Evolutionary conservation across 2,888 invertebrate genomes (phyloP).

Genomic region (Orchestes rusci): DNA sequence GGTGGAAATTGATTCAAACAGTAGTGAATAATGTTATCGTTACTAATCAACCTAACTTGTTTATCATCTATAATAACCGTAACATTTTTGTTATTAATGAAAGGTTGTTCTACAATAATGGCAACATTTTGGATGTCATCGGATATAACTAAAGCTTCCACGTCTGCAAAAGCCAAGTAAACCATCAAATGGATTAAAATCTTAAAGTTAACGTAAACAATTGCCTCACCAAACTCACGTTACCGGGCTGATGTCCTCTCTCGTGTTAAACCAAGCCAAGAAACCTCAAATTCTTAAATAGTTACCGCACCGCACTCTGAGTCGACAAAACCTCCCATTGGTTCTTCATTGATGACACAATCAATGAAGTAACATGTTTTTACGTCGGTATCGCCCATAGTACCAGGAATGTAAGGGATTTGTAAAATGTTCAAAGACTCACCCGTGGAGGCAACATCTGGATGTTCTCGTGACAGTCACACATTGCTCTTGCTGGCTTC

Average conservation of each 20-base stretch:
- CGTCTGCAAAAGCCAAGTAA: slow-evolving; percentile 14
- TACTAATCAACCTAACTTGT: slow-evolving; percentile 16
- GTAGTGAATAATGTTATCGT: neutral
- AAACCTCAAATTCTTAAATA: too few relatives aligned
- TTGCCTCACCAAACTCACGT: slow-evolving; percentile 15
- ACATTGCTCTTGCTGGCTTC: slow-evolving; percentile 9
- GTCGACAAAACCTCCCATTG: slow-evolving; percentile 15
- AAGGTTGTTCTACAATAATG: slow-evolving; percentile 24
- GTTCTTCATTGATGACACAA: slow-evolving; percentile 16
- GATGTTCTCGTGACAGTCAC: neutral
- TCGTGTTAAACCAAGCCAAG: too few relatives aligned
- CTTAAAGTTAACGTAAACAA: slow-evolving; percentile 10
- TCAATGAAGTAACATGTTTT: slow-evolving; percentile 22
- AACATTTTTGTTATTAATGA: slow-evolving; percentile 19
- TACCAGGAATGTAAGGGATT: slow-evolving; percentile 6
- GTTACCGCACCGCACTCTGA: too few relatives aligned
- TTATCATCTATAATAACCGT: slow-evolving; percentile 15
- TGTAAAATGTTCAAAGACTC: slow-evolving; percentile 12
- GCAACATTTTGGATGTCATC: slow-evolving; percentile 23
- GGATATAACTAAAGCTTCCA: slow-evolving; percentile 23
- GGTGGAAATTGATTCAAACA: neutral
- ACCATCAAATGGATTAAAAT: slow-evolving; percentile 10
- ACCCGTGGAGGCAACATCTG: too few relatives aligned
- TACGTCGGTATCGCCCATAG: too few relatives aligned
- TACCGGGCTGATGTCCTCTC: slow-evolving; percentile 8